phyloP scores from a whole-genome alignment of 2,113 vertebrate species.

The Montifringilla adamsi region DNA sequence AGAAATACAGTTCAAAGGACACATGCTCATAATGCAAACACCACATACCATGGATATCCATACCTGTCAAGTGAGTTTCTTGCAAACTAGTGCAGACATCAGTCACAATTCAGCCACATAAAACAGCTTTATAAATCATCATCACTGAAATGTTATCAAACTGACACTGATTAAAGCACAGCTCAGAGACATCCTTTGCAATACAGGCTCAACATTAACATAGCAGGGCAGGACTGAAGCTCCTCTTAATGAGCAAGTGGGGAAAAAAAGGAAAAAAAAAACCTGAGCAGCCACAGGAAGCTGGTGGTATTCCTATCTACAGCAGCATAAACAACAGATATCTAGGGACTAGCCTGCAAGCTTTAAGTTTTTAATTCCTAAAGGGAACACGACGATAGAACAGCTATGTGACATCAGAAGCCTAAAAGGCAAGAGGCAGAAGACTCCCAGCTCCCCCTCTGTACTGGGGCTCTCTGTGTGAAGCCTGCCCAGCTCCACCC shows the following conservation, averaged over 20 bases:
- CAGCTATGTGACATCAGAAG: not conserved
- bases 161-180: not conserved
- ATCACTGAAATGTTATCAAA: not conserved
- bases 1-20: slow-evolving; percentile 37
- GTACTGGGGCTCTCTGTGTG: not conserved
- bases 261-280: not conserved
- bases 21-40: not conserved
- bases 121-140: not conserved
- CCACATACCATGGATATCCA: not conserved
- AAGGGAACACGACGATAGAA: not conserved
- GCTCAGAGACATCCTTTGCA: not conserved
- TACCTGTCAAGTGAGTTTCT: not conserved
- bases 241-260: not conserved
- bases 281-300: not conserved
- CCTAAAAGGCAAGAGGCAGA: not conserved
- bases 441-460: not conserved
- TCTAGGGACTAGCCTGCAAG: not conserved
- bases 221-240: not conserved
- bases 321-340: not conserved
- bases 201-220: not conserved
- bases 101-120: not conserved
- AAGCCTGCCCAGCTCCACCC: not conserved
- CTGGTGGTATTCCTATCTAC: not conserved
- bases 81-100: not conserved
- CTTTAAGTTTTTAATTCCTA: not conserved